Conservation (phyloP, 1,140 invertebrate species). For the Drosophila simulans region DNA sequence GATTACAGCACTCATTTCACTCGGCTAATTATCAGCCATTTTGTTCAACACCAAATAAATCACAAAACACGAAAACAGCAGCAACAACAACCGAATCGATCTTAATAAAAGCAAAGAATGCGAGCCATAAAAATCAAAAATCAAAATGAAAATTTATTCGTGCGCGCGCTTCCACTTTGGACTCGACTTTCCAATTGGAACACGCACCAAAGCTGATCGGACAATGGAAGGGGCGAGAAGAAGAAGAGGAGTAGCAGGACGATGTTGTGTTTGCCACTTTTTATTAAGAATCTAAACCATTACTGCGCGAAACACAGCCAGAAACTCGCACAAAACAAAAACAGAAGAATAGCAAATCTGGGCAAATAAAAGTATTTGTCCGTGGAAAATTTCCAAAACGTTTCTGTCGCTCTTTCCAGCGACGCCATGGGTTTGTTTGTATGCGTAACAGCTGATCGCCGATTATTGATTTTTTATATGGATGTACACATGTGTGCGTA, state of each 20-base stretch:
- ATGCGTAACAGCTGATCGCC: slow-evolving; percentile 71
- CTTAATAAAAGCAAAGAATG: slow-evolving; percentile 25
- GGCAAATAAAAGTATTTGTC: slow-evolving; percentile 35
- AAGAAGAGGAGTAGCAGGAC: slow-evolving; percentile 12
- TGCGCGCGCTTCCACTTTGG: slow-evolving; percentile 59
- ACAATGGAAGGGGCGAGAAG: slow-evolving; percentile 6
- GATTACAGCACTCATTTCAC: slow-evolving; percentile 48
- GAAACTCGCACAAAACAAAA: neutral
- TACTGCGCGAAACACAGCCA: slow-evolving; percentile 40
- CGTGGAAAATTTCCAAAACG: slow-evolving; percentile 71
- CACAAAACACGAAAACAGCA: slow-evolving; percentile 40
- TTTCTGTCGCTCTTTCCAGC: slow-evolving; percentile 38
- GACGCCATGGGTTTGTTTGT: slow-evolving; percentile 32
- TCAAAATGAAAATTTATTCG: slow-evolving; percentile 26
- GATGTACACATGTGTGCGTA: neutral
- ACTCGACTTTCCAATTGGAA: slow-evolving; percentile 65
- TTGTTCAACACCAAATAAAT: slow-evolving; percentile 68
- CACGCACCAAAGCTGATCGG: slow-evolving; percentile 53
- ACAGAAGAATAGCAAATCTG: neutral
- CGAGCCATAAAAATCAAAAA: slow-evolving; percentile 3
- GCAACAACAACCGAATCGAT: slow-evolving; percentile 37
- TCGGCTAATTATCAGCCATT: slow-evolving; percentile 59
- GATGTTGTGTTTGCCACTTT: slow-evolving; percentile 25
- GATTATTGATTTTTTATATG: slow-evolving; percentile 59
- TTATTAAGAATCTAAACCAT: slow-evolving; percentile 8